Base-by-base conservation (phyloP, 2,113 vertebrate species). In the Pseudonaja textilis region DNA sequence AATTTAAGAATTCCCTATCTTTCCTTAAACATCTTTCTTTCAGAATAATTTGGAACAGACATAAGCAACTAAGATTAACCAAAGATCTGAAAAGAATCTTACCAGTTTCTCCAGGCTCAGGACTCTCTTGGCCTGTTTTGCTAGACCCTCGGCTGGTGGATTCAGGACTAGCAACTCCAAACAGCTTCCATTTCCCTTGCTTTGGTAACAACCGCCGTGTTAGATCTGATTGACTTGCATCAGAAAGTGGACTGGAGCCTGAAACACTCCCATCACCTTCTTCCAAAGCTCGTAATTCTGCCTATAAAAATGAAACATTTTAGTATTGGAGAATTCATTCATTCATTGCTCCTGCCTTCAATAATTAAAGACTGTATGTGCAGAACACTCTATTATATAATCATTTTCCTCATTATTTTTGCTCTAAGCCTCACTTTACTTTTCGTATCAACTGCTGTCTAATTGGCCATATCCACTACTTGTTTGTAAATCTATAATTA, bases 221-320 rank as follows among this genome's bases (percentile, higher is more conserved):
- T 0, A 97, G 96, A 0, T 99, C 99, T 0, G 97, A 96, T 91
- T 98, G 98, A 96, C 99, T 99, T 1, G 97, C 96, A 1, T 99
- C 99, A 0, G 99, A 99, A 94, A 97, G 98, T 0, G 99, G 99
- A 96, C 99, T 99, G 88, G 99, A 99, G 93, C 98, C 99, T 0
- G 98, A 98, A 3, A 98, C 95, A 2, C 99, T 99, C 74, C 97
- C 98, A 22, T 99, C 99, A 0, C 99, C 99, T 93, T 99, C 99
- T 95, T 99, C 99, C 93, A 99, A 95, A 8, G 99, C 99, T 57
- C 98, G 98, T n/a, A 99, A 97, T 95, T 99, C 99, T 47, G 99
- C 99, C 99, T 99, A 95, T 7, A 89, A 89, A 81, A 0, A 16
- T 12, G 50, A 85, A 42, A 92, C 12, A 91, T 50, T 59, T 85